A percentile compares a stretch with the other conserved stretches of the same genome.
Conservation (phyloP, 2,113 vertebrate species). For the Agapornis roseicollis region DNA sequence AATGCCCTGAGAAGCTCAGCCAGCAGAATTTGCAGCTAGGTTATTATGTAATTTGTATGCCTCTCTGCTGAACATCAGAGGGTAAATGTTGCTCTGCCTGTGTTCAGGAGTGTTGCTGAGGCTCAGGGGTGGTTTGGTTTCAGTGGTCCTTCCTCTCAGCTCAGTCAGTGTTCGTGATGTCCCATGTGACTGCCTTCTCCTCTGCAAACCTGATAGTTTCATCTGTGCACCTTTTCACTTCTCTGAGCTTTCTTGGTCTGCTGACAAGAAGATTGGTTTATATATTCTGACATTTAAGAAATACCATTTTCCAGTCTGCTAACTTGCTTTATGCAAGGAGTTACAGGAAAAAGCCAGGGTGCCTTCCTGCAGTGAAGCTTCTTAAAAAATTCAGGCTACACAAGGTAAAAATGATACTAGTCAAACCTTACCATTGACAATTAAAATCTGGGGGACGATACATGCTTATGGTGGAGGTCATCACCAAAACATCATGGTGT, state of each 20-base stretch:
- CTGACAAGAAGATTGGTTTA: constrained; percentile 47
- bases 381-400: not conserved
- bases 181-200: not conserved
- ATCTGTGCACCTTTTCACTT: constrained; percentile 26
- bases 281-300: constrained; percentile 57
- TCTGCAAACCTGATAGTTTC: not conserved
- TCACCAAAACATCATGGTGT: not conserved
- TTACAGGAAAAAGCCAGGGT: not conserved
- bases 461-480: rapidly evolving
- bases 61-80: not conserved
- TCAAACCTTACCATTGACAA: not conserved
- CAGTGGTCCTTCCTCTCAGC: not conserved
- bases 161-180: rapidly evolving
- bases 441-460: not conserved
- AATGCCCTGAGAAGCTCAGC: not conserved
- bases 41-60: not conserved
- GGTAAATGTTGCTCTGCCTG: not conserved
- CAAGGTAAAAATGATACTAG: not conserved
- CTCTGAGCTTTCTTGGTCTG: constrained; percentile 4
- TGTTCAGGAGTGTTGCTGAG: not conserved
- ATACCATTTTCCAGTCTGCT: constrained; percentile 54
- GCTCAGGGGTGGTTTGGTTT: not conserved
- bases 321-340: constrained; percentile 13
- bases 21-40: not conserved
- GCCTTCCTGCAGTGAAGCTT: not conserved